phyloP scores from a whole-genome alignment of 92 coral and sea anemone species.

The Epizoanthus fatuus region DNA sequence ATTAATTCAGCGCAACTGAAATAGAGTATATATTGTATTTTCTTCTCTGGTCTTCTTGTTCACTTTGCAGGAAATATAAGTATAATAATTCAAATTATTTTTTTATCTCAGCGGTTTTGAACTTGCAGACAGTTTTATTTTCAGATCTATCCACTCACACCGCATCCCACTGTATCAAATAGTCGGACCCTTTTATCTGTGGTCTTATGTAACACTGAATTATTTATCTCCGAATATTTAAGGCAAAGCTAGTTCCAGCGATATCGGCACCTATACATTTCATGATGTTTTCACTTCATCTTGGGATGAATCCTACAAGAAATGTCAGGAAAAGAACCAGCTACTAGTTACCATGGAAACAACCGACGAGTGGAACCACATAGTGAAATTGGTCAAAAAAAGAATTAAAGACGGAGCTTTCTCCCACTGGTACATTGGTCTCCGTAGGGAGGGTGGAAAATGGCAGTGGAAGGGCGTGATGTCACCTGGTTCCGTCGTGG shows the following conservation, averaged over 20 bases:
- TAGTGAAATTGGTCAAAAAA: background rate
- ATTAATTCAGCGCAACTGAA: too few species aligned
- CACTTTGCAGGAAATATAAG: too few species aligned
- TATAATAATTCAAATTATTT: too few species aligned
- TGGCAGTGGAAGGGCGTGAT: background rate
- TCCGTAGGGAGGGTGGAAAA: background rate
- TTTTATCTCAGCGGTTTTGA: too few species aligned
- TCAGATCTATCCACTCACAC: too few species aligned
- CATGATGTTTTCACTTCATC: background rate
- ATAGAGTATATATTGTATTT: too few species aligned
- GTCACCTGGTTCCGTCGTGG: background rate
- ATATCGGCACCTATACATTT: background rate
- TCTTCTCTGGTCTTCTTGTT: too few species aligned
- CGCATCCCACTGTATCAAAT: too few species aligned
- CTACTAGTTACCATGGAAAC: conserved; percentile 6
- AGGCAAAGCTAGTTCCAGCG: background rate
- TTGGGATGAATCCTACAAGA: background rate
- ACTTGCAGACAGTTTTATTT: too few species aligned
- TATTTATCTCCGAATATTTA: background rate
- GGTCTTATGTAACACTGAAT: too few species aligned
- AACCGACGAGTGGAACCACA: background rate
- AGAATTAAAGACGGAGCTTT: background rate
- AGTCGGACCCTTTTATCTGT: too few species aligned
- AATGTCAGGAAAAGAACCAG: background rate
- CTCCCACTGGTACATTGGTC: background rate